A percentile compares a stretch with the other conserved stretches of the same genome.
phyloP scores from a whole-genome alignment of 2,888 invertebrate species.

The Anarsia innoxiella region DNA sequence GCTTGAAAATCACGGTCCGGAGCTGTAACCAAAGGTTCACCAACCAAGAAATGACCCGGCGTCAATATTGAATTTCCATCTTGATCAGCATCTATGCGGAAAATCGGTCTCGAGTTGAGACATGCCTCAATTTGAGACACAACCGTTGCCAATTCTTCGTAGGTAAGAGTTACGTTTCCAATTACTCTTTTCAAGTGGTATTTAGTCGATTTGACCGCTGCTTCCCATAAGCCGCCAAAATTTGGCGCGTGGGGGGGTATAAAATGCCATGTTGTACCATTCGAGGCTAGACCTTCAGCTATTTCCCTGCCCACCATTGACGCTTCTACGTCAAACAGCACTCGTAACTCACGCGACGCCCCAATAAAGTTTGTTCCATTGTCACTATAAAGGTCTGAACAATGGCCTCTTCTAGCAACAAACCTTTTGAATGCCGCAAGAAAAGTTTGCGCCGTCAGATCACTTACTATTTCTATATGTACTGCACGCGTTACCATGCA shows the following conservation, averaged over 20 bases:
- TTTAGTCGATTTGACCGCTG: slow-evolving; percentile 18
- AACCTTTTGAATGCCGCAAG: slow-evolving; percentile 18
- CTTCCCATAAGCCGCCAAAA: slow-evolving; percentile 22
- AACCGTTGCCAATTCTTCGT: slow-evolving; percentile 19
- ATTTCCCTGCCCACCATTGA: too few relatives aligned
- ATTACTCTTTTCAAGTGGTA: slow-evolving; percentile 18
- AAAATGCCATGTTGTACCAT: slow-evolving; percentile 19
- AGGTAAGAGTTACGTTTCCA: slow-evolving; percentile 16
- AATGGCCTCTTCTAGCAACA: slow-evolving; percentile 16
- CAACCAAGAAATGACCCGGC: slow-evolving; percentile 15
- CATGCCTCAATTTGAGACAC: slow-evolving; percentile 21
- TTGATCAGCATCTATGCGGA: slow-evolving; percentile 2
- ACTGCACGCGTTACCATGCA: slow-evolving; percentile 16
- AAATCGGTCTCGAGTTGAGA: slow-evolving; percentile 21
- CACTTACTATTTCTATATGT: slow-evolving; percentile 16
- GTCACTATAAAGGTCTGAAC: slow-evolving; percentile 15
- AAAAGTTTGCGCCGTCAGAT: slow-evolving; percentile 14
- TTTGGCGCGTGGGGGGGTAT: slow-evolving; percentile 18
- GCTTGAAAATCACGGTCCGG: slow-evolving; percentile 5
- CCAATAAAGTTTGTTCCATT: slow-evolving; percentile 19
- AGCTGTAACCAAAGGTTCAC: slow-evolving; percentile 7
- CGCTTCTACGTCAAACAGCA: slow-evolving; percentile 1
- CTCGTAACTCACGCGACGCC: slow-evolving; percentile 10
- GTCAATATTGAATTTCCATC: slow-evolving; percentile 10
- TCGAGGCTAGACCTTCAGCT: neutral